Evolutionary conservation across 2,888 invertebrate genomes (phyloP).

Genomic region (Hydriomena furcata): DNA sequence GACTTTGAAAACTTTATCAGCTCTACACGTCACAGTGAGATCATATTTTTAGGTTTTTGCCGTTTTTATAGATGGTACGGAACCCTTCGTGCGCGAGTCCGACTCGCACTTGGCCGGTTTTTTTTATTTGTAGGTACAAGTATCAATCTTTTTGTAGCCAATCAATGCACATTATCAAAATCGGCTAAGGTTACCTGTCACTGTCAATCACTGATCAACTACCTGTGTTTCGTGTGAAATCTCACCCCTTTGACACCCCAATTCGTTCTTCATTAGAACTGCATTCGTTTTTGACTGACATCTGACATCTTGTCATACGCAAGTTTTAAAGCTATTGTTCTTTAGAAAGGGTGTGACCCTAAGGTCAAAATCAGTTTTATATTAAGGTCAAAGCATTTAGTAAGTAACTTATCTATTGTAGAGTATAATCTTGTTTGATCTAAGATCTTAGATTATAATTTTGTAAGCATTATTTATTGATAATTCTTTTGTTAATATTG

Average conservation of each 20-base stretch:
- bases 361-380: conserved; percentile 55
- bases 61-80: too few relatives aligned
- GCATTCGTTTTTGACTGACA: conserved; percentile 60
- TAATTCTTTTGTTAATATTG: conserved; percentile 47
- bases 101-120: too few relatives aligned
- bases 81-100: too few relatives aligned
- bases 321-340: conserved; percentile 45
- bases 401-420: conserved; percentile 45
- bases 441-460: conserved; percentile 39
- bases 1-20: too few relatives aligned
- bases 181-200: conserved; percentile 12
- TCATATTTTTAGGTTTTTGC: too few relatives aligned
- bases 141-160: too few relatives aligned
- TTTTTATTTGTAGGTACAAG: too few relatives aligned
- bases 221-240: conserved; percentile 40
- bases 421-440: conserved; percentile 50
- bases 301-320: conserved; percentile 52
- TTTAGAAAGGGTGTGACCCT: conserved; percentile 52
- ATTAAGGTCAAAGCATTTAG: conserved; percentile 51
- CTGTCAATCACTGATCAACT: conserved; percentile 28
- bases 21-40: too few relatives aligned
- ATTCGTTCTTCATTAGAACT: conserved; percentile 56
- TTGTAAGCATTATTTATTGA: conserved; percentile 52
- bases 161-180: conserved; percentile 19
- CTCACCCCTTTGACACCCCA: conserved; percentile 40